Base-by-base conservation (phyloP, 1,140 invertebrate genomes). In the Zaprionus davidi region DNA sequence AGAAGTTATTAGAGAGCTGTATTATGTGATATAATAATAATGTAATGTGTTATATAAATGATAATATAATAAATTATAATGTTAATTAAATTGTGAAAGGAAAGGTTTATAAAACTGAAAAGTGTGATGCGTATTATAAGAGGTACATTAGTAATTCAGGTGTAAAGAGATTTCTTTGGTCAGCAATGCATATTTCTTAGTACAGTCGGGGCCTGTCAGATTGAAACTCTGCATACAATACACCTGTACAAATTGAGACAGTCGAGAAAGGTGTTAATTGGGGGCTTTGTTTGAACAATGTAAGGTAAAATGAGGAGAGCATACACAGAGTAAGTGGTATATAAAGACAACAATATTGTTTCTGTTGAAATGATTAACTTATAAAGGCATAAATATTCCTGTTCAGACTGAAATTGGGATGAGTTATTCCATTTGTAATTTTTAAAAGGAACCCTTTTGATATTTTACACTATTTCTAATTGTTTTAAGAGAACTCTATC, bases 161-260 rank as follows among this genome's bases (percentile, higher is more conserved):
- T 38, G 3, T 15, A 38, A 0, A 38, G 36, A 13, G 7, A 9
- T 17, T 46, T 46, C 31, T 46, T 46, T 17, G n/a, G n/a, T n/a
- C n/a, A 17, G n/a, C n/a, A 9, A 17, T 7, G n/a, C 7, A 51
- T 51, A 51, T 51, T 51, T 51, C 46, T 12, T 0, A 24, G 46
- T 51, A 24, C 1, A 22, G 11, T 51, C 46, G 46, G 20, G 3
- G 4, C 4, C 22, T 13, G 20, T 24, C 22, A 4, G 11, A 17
- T 12, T 24, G 20, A 4, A 13, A 22, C 17, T 13, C 46, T 51
- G 46, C 22, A 17, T 46, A 46, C n/a, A n/a, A 17, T 13, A 24
- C 46, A 51, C 46, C 46, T 51, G 46, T 51, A 24, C 20, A 51
- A 51, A 51, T 51, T 51, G 22, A 22, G 20, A 51, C 46, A 24